Base-by-base conservation (phyloP, 2,888 invertebrate genomes). In the Halictus ligatus region DNA sequence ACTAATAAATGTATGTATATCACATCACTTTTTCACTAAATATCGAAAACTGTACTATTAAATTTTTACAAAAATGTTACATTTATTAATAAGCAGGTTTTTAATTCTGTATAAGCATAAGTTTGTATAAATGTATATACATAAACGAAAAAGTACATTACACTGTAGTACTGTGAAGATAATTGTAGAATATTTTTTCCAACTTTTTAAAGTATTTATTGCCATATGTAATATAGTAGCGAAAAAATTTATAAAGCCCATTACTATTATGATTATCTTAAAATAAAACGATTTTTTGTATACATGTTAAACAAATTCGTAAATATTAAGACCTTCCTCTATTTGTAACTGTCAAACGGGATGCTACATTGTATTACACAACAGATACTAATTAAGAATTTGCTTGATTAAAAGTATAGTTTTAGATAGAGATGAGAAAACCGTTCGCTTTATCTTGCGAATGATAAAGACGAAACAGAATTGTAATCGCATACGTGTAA, bases 191-290 rank as follows among this genome's bases (percentile, higher is more conserved):
- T 87, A 89, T 87, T 85, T 89, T 89, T 87, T 90, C 77, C 86
- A 85, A 87, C 84, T 90, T 83, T 87, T 80, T 83, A 88, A 87
- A 74, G 69, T 88, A 91, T 90, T 90, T 87, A 90, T 90, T 86
- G 74, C 83, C 75, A 76, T 78, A 69, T 87, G 77, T 86, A 79
- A 74, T 64, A 86, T 88, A 89, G 43, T 75, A 43, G 80, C 67
- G 43, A 81, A 60, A 79, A 83, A 76, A 76, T 89, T 87, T 87
- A 85, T 87, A 85, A 87, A 60, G 72, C 64, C 21, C 29, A 80
- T 60, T 76, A 85, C n/a, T 75, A 81, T 78, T 82, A 84, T 76
- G 77, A 76, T 90, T 80, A 75, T 85, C 87, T 85, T 84, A 35
- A 74, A 83, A 87, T 89, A 88, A 89, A 90, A 81, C 81, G 72